A percentile compares a stretch with the other conserved stretches of the same genome.
These are phyloP conservation scores for Nasonovia ribisnigri DNA, from an alignment of 2,888 invertebrate species.

Conservation along the genomic window DNA sequence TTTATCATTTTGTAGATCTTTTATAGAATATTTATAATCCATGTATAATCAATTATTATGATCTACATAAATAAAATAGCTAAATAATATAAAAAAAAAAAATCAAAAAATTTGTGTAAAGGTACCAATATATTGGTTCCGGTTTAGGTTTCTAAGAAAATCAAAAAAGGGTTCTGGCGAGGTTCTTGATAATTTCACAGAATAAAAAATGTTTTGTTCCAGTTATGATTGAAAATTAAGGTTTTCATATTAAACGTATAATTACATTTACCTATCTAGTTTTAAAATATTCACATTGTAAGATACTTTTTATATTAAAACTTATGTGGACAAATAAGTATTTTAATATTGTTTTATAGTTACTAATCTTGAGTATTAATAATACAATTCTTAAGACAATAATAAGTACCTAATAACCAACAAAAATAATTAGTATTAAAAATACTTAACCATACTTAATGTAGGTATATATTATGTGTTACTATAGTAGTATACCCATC, in stretches of 20 bases:
- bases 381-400: neutral
- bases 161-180: too few species aligned
- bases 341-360: neutral
- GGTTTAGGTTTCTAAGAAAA: too few species aligned
- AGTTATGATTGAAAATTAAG: neutral
- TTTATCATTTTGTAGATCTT: neutral
- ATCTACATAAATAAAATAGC: neutral
- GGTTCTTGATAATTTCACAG: neutral
- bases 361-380: neutral
- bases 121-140: neutral
- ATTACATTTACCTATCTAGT: neutral
- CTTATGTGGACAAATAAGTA: neutral
- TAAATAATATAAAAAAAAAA: neutral
- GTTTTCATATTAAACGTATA: neutral
- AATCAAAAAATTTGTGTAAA: too few species aligned
- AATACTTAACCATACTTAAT: neutral
- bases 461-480: neutral
- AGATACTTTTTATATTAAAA: neutral
- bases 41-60: neutral
- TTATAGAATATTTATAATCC: neutral
- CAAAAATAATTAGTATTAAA: neutral
- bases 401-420: too few species aligned
- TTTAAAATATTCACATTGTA: neutral
- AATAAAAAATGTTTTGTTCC: neutral
- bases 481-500: neutral